Evolutionary conservation across 1,140 invertebrate genomes (phyloP), one percentile per base, ranked within the genome.

Genomic region (Panagrolaimus sp.): DNA sequence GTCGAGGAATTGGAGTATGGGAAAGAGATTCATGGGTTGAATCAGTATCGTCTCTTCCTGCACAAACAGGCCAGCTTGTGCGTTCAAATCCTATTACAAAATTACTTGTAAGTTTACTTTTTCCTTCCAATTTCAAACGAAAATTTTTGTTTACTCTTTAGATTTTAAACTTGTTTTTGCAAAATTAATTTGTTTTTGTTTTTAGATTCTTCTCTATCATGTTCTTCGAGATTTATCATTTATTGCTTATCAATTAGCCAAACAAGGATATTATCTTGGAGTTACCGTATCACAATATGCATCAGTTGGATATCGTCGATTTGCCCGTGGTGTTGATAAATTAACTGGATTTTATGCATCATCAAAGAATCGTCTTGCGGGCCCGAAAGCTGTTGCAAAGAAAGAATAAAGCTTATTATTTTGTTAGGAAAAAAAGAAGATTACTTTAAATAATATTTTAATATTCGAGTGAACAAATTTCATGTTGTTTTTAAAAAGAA

Each of bases 1-100:
- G 75, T 12, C 77, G 80, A 17, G 80, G 79, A 8, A 68, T 82
- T 15, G 80, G 80, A 8, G 69, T 82, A 9, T 82, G 81, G 81
- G 79, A 82, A 45, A 70, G 80, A 5, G 71, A 72, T 43, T 73
- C 76, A 14, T 80, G 75, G 76, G 81, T 83, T 6, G 80, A 82
- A 63, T 71, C 71, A 12, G 65, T 82, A 15, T 69, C 68, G 17
- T 77, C 79, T 10, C 73, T 74, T 17, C 80, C 80, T 15, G 68
- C 75, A 17, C 73, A 81, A 65, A 65, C 70, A 0, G 62, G 45
- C n/a, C 72, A 80, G 48, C 77, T 83, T 14, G 52, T 82, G 21
- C 64, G 70, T 7, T 38, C 63, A 32, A 72, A 76, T 21, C 62
- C 80, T 21, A 58, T 83, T 21, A 69, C 67, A 3, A 81, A 83